These are phyloP conservation scores for Pteropus alecto DNA, from an alignment of 2,113 vertebrate species.

Conservation along the genomic window DNA sequence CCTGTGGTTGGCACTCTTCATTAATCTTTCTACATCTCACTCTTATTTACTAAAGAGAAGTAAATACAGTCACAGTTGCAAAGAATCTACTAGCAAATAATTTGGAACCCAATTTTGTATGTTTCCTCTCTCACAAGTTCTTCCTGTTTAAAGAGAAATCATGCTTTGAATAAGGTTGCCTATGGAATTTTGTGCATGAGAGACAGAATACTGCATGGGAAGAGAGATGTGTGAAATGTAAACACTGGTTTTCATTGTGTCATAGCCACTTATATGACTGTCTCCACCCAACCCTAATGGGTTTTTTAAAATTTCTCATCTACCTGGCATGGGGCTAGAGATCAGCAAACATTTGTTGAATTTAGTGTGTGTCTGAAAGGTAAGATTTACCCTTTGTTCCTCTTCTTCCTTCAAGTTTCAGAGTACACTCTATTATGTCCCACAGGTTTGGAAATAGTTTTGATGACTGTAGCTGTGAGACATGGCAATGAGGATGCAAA, in stretches of 20 bases:
- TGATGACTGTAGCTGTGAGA: neutral
- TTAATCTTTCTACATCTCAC: neutral
- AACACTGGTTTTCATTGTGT: neutral
- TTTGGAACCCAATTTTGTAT: neutral
- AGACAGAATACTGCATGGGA: neutral
- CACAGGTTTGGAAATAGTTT: neutral
- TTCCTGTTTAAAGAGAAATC: neutral
- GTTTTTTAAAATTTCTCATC: neutral
- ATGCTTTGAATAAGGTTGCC: neutral
- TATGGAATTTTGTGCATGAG: neutral
- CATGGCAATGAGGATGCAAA: neutral
- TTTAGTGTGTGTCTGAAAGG: neutral
- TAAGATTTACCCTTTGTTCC: neutral
- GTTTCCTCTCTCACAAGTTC: neutral
- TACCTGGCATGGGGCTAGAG: neutral
- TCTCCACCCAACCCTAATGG: neutral
- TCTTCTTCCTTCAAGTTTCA: neutral
- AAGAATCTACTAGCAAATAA: neutral
- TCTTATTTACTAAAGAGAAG: neutral
- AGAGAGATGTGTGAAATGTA: neutral
- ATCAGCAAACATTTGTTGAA: neutral
- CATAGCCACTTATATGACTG: neutral
- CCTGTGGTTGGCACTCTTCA: neutral
- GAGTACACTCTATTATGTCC: rapidly evolving
- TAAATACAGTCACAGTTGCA: neutral